phyloP scores from a whole-genome alignment of 2,888 invertebrate species.

The Allygus modestus region DNA sequence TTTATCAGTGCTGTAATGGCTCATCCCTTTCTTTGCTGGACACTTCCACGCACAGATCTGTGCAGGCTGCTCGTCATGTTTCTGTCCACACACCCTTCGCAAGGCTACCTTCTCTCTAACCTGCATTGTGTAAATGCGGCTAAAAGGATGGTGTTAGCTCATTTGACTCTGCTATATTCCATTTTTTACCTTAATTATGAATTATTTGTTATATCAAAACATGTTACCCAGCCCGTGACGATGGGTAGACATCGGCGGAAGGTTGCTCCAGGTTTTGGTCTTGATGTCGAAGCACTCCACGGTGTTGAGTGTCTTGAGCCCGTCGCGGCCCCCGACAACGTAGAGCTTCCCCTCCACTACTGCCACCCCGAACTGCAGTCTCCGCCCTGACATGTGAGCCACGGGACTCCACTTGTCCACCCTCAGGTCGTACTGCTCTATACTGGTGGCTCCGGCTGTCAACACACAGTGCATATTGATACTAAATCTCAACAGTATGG shows the following conservation, averaged over 20 bases:
- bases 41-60: too few relatives aligned
- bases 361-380: slow-evolving; percentile 95
- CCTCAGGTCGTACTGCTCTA: slow-evolving; percentile 92
- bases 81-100: too few relatives aligned
- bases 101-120: too few relatives aligned
- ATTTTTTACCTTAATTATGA: too few relatives aligned
- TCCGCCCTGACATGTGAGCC: slow-evolving; percentile 86
- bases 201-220: too few relatives aligned
- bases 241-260: slow-evolving; percentile 91
- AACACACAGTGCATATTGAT: slow-evolving; percentile 44
- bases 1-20: too few relatives aligned
- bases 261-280: slow-evolving; percentile 86
- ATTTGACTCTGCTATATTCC: too few relatives aligned
- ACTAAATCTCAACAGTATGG: not conserved
- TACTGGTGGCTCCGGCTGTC: slow-evolving; percentile 88
- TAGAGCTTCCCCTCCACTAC: slow-evolving; percentile 89
- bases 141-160: too few relatives aligned
- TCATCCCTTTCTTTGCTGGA: too few relatives aligned
- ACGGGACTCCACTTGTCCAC: slow-evolving; percentile 88
- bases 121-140: too few relatives aligned
- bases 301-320: slow-evolving; percentile 94
- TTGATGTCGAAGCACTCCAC: slow-evolving; percentile 94
- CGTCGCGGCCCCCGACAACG: slow-evolving; percentile 95
- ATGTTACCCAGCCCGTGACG: slow-evolving; percentile 74
- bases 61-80: too few relatives aligned